A percentile compares a stretch with the other conserved stretches of the same genome.
Evolutionary conservation across 2,888 invertebrate species (phyloP).

Genomic region (Aporophyla lueneburgensis): DNA sequence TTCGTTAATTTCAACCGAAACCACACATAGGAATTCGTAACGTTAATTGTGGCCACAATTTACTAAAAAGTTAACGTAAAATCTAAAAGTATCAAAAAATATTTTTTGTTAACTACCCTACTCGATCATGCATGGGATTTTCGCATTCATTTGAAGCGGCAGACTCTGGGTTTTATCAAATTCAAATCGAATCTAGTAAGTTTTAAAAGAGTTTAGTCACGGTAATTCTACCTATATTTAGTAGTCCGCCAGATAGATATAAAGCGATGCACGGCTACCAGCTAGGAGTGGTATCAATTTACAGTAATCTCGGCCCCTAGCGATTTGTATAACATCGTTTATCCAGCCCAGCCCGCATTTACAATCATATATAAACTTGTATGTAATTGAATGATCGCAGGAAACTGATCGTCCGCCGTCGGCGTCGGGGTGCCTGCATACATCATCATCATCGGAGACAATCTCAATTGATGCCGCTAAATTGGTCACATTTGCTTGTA

Average conservation of each 20-base stretch:
- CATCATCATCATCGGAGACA: conserved; percentile 83
- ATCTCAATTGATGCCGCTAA: conserved; percentile 79
- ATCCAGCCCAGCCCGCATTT: conserved; percentile 76
- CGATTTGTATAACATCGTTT: conserved; percentile 75
- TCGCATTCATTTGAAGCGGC: neutral
- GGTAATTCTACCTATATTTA: conserved; percentile 6
- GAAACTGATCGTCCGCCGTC: conserved; percentile 77
- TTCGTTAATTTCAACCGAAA: neutral
- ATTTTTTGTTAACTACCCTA: neutral
- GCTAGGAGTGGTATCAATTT: conserved; percentile 74
- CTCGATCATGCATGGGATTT: neutral
- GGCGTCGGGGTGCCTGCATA: conserved; percentile 82
- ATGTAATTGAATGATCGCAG: conserved; percentile 87
- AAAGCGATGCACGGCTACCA: conserved; percentile 59
- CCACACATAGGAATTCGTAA: neutral
- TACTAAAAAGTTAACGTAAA: neutral
- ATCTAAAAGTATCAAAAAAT: neutral
- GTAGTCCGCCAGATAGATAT: conserved; percentile 12
- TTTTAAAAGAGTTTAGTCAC: neutral
- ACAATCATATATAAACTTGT: conserved; percentile 69
- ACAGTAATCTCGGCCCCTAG: conserved; percentile 76
- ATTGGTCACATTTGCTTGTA: conserved; percentile 72
- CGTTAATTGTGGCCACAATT: neutral
- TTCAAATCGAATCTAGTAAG: conserved; percentile 12
- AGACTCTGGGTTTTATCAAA: neutral